Evolutionary conservation across 2,888 invertebrate species (phyloP), one percentile per base, ranked within the genome.

Genomic region (Cryptus viduatorius): DNA sequence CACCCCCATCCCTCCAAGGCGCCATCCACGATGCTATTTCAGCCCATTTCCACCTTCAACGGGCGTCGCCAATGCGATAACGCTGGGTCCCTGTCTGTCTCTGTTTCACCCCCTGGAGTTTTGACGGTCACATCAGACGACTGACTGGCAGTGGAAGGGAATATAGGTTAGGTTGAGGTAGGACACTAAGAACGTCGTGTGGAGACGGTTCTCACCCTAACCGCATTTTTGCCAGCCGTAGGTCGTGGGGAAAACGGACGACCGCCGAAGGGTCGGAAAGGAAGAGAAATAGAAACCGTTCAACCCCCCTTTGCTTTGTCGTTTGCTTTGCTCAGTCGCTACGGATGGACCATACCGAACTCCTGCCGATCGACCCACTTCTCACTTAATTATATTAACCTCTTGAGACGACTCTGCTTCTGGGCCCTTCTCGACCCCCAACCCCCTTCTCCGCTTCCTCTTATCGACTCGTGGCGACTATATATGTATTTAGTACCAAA

Each of bases 11-110:
- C 69, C 48, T 24, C 56, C 12, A 29, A 19, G 31, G 5, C 37
- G 37, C 37, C 37, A 50, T 84, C 84, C 79, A 10, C 67, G 56
- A 68, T 75, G 75, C 82, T 89, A 89, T 88, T 89, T 87, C 88
- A 82, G 79, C 79, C 86, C 81, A 76, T 86, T 88, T 79, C 82
- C 86, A 82, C 87, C 82, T 69, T 48, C 80, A 59, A 53, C 65
- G 50, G 77, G 75, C 78, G 82, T 65, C 75, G 73, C 59, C 61
- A 19, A n/a, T n/a, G 75, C 37, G 59, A 77, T 75, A 75, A 73
- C 24, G 73, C 59, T 48, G 16, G 53, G 78, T 75, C 53, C 50
- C 84, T 8, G 5, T 83, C 78, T 29, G 73, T 76, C 72, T 69
- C 46, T 56, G 59, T 68, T 53, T 59, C 76, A 31, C 37, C 53